Base-by-base conservation (phyloP, 2,797 vertebrate genomes). In the Echiichthys vipera region DNA sequence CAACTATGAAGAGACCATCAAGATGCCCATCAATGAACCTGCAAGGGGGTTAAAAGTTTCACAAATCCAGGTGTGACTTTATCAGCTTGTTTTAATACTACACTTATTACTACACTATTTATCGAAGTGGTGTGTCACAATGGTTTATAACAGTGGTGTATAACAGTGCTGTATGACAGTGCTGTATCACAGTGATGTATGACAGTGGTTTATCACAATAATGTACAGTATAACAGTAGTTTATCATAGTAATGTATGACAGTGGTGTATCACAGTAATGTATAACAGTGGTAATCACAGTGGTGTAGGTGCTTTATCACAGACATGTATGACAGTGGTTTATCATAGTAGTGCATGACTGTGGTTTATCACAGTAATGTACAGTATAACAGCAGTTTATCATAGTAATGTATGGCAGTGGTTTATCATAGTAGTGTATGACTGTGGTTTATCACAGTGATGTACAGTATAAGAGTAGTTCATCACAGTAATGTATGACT, bases 11-110 rank as follows among this genome's bases (percentile, higher is more conserved):
- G 95, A 96, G 78, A 96, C 95, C 61, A 95, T 96, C 65, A 96
- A 96, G 88, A 96, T 96, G 95, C 95, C 95, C 68, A 96, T 96
- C 70, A 96, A 96, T n/a, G 95, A 96, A 61, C 95, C 95, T 5
- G 95, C 95, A 1, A 13, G 8, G 1, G 95, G 95, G 43, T 92
- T 93, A 59, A 95, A 91, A 83, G 95, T 88, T 77, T 96, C 95
- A 22, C 95, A 96, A 61, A 96, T 96, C 77, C 95, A 96, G 94
- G 95, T 96, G 68, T n/a, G 78, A 55, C 15, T 46, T 67, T 6
- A 36, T 49, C 29, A 17, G 18, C 7, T 50, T 3, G n/a, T n/a
- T n/a, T n/a, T n/a, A n/a, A n/a, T n/a, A n/a, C n/a, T n/a, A n/a
- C n/a, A n/a, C n/a, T n/a, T n/a, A n/a, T n/a, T n/a, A n/a, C n/a